A percentile compares a stretch with the other conserved stretches of the same genome.
Conservation (phyloP, 2,113 vertebrate genomes). For the Desmodus rotundus region DNA sequence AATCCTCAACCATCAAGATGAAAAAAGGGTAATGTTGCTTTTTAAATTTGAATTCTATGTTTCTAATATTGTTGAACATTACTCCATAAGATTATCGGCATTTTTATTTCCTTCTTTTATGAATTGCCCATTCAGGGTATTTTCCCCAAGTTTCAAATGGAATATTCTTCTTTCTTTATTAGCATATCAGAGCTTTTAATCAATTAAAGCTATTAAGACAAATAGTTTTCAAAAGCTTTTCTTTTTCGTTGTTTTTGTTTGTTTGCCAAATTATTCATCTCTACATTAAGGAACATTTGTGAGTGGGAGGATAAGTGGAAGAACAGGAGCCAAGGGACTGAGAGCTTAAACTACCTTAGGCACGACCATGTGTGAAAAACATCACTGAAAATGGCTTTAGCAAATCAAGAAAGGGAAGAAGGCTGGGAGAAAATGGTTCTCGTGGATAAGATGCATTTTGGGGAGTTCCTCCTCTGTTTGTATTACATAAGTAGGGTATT, state of each 20-base stretch:
- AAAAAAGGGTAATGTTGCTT: neutral
- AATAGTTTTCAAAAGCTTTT: neutral
- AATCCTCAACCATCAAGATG: neutral
- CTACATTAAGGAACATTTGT: neutral
- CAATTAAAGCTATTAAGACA: neutral
- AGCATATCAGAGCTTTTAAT: neutral
- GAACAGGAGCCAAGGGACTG: neutral
- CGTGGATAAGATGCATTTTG: neutral
- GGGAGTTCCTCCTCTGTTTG: neutral
- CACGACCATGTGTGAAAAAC: neutral
- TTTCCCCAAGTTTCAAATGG: neutral
- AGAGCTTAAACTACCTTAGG: neutral
- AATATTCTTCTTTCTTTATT: neutral
- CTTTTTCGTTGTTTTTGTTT: neutral
- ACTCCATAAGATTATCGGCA: neutral
- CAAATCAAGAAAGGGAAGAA: neutral
- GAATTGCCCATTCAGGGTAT: neutral
- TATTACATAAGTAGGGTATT: slow-evolving; percentile 12
- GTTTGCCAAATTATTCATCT: neutral
- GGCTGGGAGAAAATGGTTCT: neutral
- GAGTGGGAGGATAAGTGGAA: neutral
- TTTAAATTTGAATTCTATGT: slow-evolving; percentile 5
- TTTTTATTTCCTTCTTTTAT: neutral
- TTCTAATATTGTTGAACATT: neutral
- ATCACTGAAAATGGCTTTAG: neutral